Base-by-base conservation (phyloP, 2,113 vertebrate species). In the Osmerus eperlanus region DNA sequence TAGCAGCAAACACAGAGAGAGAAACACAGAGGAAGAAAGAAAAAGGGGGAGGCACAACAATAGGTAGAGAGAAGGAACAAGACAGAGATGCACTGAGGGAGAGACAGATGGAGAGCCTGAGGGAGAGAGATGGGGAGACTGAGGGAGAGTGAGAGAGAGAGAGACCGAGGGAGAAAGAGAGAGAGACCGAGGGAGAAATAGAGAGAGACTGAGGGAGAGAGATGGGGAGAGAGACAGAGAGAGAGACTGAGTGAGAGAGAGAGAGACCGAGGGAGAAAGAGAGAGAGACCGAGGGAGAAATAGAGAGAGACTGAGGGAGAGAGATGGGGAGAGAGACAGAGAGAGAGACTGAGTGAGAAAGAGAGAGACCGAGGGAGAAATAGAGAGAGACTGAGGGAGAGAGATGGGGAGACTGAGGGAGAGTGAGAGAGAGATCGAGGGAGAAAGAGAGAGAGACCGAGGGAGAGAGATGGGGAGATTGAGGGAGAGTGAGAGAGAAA, bases 101-200 rank as follows among this genome's bases (percentile, higher is more conserved):
- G 32, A 41, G 25, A 58, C 12, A 65, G 16, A 53, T 67, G 75
- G 65, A 73, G 77, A 16, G 56, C 23, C 23, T 59, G 55, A 58
- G 68, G 60, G 11, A 67, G 64, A 11, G 65, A 53, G 12, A 64
- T 1, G 28, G 21, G 19, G 51, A 41, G 25, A 58, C 12, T 65
- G 16, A 53, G 69, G 75, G 65, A 73, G 77, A 16, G 56, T 61
- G 55, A 58, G 68, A 64, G 11, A 67, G 64, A 11, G 65, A 23
- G 12, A 64, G 62, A 29, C n/a, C n/a, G 14, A 16, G 15, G 1
- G 25, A 64, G 62, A 64, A 14, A 11, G 29, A 29, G 14, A 16
- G 62, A 64, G 25, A 29, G 62, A n/a, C 12, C 12, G 25, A 73
- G 72, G 18, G 75, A 68, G 63, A 72, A 66, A 70, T 2, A 32